A percentile compares a stretch with the other conserved stretches of the same genome.
These are phyloP conservation scores for Malacoctenus gilli DNA, from an alignment of 2,797 vertebrate genomes.

Conservation along the genomic window DNA sequence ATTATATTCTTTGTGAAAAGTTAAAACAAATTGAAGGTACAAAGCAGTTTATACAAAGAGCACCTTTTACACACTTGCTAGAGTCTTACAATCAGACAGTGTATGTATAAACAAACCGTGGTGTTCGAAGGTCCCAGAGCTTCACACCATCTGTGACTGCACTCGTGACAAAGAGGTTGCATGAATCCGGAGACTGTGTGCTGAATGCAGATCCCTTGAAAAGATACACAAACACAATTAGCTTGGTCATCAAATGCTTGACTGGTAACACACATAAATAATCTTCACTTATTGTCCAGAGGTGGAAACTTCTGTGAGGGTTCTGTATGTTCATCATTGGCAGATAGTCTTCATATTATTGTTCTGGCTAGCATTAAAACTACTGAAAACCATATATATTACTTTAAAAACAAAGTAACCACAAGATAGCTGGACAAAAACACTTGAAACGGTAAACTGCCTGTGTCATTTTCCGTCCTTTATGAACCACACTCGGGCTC, in stretches of 20 bases:
- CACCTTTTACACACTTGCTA: too few species aligned
- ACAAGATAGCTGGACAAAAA: conserved; percentile 13
- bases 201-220: conserved; percentile 87
- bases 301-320: conserved; percentile 23
- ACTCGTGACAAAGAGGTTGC: conserved; percentile 89
- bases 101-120: conserved; percentile 78
- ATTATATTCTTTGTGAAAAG: too few species aligned
- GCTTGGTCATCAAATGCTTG: conserved; percentile 40
- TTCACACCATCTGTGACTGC: conserved; percentile 88
- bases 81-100: too few species aligned
- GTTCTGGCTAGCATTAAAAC: conserved; percentile 23
- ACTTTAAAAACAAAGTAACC: conserved; percentile 15
- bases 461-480: conserved; percentile 55
- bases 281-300: conserved; percentile 13
- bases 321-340: conserved; percentile 22
- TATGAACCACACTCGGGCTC: conserved; percentile 15
- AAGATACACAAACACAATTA: conserved; percentile 35
- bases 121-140: conserved; percentile 91
- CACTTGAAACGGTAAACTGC: conserved; percentile 51
- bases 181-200: conserved; percentile 80
- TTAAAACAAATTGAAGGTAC: too few species aligned
- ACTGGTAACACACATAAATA: conserved; percentile 48
- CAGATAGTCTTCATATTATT: conserved; percentile 19
- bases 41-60: too few species aligned
- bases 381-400: not conserved